phyloP scores from a whole-genome alignment of 2,797 vertebrate genomes.

The Pantherophis alleghaniensis region DNA sequence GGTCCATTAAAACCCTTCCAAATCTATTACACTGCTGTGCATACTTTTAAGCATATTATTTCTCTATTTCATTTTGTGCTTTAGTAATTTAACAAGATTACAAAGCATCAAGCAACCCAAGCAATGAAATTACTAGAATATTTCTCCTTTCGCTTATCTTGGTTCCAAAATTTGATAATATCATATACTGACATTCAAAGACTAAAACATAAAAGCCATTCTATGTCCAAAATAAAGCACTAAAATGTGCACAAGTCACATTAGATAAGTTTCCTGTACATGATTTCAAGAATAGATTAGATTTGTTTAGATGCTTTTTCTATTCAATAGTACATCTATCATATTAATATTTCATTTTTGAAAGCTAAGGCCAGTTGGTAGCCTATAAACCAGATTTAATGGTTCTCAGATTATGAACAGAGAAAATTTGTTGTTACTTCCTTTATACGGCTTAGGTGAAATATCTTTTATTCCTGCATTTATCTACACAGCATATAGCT shows the following conservation, averaged over 20 bases:
- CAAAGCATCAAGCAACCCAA: conserved; percentile 50
- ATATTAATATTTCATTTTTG: conserved; percentile 28
- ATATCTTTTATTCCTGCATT: background rate
- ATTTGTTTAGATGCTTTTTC: background rate
- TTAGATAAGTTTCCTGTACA: conserved; percentile 23
- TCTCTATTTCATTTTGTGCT: conserved; percentile 36
- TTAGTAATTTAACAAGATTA: conserved; percentile 54
- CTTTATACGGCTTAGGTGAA: background rate
- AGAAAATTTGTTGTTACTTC: background rate
- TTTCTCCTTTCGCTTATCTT: conserved; percentile 46
- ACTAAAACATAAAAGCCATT: background rate
- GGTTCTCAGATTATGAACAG: background rate
- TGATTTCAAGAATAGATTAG: conserved; percentile 23
- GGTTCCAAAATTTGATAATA: conserved; percentile 46
- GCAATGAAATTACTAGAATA: conserved; percentile 51
- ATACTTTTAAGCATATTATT: conserved; percentile 36
- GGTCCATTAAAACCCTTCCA: conserved; percentile 17
- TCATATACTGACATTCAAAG: conserved; percentile 23
- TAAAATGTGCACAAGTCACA: conserved; percentile 14
- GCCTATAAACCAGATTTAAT: background rate
- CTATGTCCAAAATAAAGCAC: conserved; percentile 32
- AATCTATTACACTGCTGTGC: conserved; percentile 45
- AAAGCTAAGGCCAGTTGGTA: background rate
- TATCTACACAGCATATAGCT: background rate
- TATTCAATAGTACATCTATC: fast-evolving